Evolutionary conservation across 2,113 vertebrate species (phyloP).

Genomic region (Candoia aspera): DNA sequence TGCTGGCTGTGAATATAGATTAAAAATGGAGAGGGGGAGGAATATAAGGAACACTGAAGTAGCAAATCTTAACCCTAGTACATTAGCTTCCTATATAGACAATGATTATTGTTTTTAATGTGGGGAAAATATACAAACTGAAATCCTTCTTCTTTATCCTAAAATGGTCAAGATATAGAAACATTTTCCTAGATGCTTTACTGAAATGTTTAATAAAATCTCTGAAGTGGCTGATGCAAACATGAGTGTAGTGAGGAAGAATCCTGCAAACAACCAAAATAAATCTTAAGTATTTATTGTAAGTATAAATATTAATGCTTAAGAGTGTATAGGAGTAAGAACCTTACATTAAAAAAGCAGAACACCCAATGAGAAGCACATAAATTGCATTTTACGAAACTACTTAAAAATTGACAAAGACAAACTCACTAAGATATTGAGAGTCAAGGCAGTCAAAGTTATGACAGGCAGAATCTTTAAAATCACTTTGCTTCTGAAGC

Average conservation of each 20-base stretch:
- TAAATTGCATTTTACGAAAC: conserved; percentile 45
- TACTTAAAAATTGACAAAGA: conserved; percentile 54
- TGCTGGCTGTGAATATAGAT: not conserved
- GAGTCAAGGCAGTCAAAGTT: conserved; percentile 35
- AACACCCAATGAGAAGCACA: conserved; percentile 30
- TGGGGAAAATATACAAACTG: not conserved
- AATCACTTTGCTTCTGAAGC: not conserved
- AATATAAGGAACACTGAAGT: too few species aligned
- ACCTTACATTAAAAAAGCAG: conserved; percentile 38
- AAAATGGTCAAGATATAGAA: not conserved
- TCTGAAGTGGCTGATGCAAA: not conserved
- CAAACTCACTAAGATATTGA: conserved; percentile 40
- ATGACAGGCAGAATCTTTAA: conserved; percentile 35
- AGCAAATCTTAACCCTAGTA: not conserved
- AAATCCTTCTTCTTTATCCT: not conserved
- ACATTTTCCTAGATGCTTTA: not conserved
- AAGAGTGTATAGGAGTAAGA: not conserved
- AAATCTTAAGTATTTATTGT: not conserved
- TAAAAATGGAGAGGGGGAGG: not conserved
- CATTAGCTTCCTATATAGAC: not conserved
- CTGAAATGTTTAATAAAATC: conserved; percentile 1
- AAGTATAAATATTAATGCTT: not conserved
- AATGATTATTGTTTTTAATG: not conserved
- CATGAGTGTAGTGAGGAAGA: not conserved
- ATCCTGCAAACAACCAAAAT: not conserved